phyloP scores from a whole-genome alignment of 2,797 vertebrate genomes.

The Nannoperca obscura region DNA sequence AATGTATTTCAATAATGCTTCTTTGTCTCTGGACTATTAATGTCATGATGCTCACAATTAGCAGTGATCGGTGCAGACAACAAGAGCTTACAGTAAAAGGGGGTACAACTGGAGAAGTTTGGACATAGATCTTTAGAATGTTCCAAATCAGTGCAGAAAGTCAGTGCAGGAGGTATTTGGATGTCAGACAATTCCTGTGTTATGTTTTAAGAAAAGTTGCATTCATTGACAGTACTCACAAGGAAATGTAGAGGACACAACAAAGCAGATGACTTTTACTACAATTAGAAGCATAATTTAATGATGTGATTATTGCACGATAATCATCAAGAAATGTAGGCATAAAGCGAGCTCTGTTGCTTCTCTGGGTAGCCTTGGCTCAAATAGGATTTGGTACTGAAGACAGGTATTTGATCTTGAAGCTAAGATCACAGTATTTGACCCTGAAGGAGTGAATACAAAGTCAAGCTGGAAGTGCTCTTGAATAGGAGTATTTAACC shows the following conservation, averaged over 20 bases:
- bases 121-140: not conserved
- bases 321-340: conserved; percentile 19
- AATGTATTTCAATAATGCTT: not conserved
- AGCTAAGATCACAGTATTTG: conserved; percentile 26
- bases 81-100: conserved; percentile 3
- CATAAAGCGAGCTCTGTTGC: not conserved
- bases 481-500: not conserved
- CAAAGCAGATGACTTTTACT: not conserved
- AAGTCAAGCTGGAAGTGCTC: conserved; percentile 3
- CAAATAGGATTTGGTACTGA: conserved; percentile 28
- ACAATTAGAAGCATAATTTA: not conserved
- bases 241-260: not conserved
- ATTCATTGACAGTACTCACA: not conserved
- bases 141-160: not conserved
- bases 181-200: not conserved
- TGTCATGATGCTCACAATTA: conserved; percentile 15
- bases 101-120: not conserved
- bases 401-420: conserved; percentile 19
- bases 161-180: not conserved
- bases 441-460: conserved; percentile 27
- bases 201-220: not conserved
- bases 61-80: conserved; percentile 30
- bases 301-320: conserved; percentile 26
- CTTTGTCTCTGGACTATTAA: conserved; percentile 22
- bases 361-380: conserved; percentile 27